Evolutionary conservation across 2,888 invertebrate genomes (phyloP).

Genomic region (Trilocha varians): DNA sequence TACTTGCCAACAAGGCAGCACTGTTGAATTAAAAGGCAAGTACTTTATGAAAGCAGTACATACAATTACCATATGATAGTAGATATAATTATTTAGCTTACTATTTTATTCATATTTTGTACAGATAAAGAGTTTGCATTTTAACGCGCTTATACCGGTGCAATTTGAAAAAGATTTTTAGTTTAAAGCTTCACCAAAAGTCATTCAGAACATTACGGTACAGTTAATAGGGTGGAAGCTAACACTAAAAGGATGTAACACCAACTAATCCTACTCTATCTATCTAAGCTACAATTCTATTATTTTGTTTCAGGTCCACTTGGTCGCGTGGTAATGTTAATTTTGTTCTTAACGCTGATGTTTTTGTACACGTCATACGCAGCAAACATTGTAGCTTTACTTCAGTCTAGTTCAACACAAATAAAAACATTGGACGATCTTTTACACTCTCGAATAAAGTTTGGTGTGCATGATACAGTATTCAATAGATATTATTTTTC

Average conservation of each 20-base stretch:
- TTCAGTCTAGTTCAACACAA: constrained; percentile 80
- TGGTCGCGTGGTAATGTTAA: constrained; percentile 75
- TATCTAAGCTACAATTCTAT: background rate
- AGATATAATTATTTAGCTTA: too few relatives aligned
- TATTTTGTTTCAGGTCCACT: constrained; percentile 45
- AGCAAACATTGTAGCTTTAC: constrained; percentile 82
- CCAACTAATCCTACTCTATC: background rate
- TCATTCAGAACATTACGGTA: too few relatives aligned
- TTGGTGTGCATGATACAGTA: constrained; percentile 79
- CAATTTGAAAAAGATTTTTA: too few relatives aligned
- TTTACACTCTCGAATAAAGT: constrained; percentile 75
- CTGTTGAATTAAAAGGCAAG: constrained; percentile 53
- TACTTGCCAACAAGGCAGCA: constrained; percentile 76
- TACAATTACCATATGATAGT: too few relatives aligned
- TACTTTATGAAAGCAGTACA: background rate
- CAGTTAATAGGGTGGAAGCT: too few relatives aligned
- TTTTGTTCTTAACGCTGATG: constrained; percentile 76
- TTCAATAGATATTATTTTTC: constrained; percentile 79
- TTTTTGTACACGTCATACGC: constrained; percentile 84
- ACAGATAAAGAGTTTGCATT: too few relatives aligned
- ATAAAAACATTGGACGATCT: constrained; percentile 77
- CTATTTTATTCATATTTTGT: too few relatives aligned
- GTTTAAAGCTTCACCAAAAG: too few relatives aligned
- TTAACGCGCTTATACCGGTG: too few relatives aligned
- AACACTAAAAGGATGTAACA: background rate